Base-by-base conservation (phyloP, 2,888 invertebrate species). In the Cataglyphis altisquamis region DNA sequence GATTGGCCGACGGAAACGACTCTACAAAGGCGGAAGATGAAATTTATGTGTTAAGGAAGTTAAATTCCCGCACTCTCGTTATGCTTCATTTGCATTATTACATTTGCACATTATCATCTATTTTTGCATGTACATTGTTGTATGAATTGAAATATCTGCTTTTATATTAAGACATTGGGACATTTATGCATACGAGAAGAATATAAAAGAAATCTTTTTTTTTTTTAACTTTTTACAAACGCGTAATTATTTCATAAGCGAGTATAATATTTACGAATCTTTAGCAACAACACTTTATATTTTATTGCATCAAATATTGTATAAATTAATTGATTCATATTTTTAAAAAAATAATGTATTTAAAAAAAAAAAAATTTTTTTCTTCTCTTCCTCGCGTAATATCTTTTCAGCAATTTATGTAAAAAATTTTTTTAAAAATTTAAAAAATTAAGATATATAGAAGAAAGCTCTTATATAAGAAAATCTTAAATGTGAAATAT, bases 81-180 rank as follows among this genome's bases (percentile, higher is more conserved):
- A 70, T 12, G 9, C 12, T 80, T 80, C 25, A 32, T 60, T 60
- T 80, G 12, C 55, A 67, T 52, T 32, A 60, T 60, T 25, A n/a
- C n/a, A 62, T 48, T n/a, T 18, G 55, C 41, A 67, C 55, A 67
- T 36, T 75, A 25, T 75, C 18, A 55, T 57, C 29, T 75, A 57
- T 15, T 55, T 45, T 57, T 77, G 41, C 67, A 77, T 77, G 67
- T 10, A 1, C 18, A n/a, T 60, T 77, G n/a, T 77, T 41, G 6
- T 68, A 41, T 15, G 29, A 18, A 18, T 25, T 25, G 12, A 45
- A 68, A 12, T 39, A 32, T 29, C 29, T n/a, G 29, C 0, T 62
- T 45, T 60, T 21, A 29, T 5, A 57, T 45, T 18, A 3, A 29
- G 18, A 57, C 4, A 52, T 36, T 18, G 12, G 4, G 39, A 45